Evolutionary conservation across 1,140 invertebrate species (phyloP).

Genomic region (Adelges cooleyi): DNA sequence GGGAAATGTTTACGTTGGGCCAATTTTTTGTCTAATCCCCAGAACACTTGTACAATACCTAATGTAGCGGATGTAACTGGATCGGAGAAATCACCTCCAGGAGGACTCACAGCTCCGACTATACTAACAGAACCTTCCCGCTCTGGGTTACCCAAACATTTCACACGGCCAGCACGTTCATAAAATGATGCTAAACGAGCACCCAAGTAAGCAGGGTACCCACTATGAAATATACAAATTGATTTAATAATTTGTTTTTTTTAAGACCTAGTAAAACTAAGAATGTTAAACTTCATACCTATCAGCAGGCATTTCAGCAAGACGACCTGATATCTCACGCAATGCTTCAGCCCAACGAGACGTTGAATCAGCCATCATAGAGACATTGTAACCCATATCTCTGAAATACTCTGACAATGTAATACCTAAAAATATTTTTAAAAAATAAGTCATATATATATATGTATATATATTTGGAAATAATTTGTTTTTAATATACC

Average conservation of each 20-base stretch:
- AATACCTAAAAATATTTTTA: slow-evolving; percentile 57
- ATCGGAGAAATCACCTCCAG: slow-evolving; percentile 99
- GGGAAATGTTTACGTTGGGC: slow-evolving; percentile 99
- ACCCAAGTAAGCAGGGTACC: slow-evolving; percentile 97
- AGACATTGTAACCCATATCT: slow-evolving; percentile 99
- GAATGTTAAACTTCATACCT: slow-evolving; percentile 35
- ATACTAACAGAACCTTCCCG: slow-evolving; percentile 97
- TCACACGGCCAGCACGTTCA: slow-evolving; percentile 94
- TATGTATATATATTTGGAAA: too few species aligned
- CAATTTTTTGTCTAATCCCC: slow-evolving; percentile 98
- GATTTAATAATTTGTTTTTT: not conserved
- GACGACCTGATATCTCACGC: slow-evolving; percentile 98
- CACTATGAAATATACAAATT: slow-evolving; percentile 48
- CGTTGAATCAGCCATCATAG: slow-evolving; percentile 99
- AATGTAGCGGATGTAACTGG: slow-evolving; percentile 98
- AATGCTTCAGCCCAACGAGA: slow-evolving; percentile 99
- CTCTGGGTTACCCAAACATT: slow-evolving; percentile 95
- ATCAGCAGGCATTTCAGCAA: slow-evolving; percentile 99
- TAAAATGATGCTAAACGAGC: slow-evolving; percentile 98
- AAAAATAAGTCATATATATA: too few species aligned
- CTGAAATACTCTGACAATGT: slow-evolving; percentile 97
- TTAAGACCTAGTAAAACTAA: not conserved
- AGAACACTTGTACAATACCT: slow-evolving; percentile 99
- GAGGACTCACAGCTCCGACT: slow-evolving; percentile 98
- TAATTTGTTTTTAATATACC: too few species aligned